Percentiles rank a stretch among this genome's conserved stretches.
Conservation (phyloP, 53 echinoderm and acorn worm species). For the Holothuria leucospilota region DNA sequence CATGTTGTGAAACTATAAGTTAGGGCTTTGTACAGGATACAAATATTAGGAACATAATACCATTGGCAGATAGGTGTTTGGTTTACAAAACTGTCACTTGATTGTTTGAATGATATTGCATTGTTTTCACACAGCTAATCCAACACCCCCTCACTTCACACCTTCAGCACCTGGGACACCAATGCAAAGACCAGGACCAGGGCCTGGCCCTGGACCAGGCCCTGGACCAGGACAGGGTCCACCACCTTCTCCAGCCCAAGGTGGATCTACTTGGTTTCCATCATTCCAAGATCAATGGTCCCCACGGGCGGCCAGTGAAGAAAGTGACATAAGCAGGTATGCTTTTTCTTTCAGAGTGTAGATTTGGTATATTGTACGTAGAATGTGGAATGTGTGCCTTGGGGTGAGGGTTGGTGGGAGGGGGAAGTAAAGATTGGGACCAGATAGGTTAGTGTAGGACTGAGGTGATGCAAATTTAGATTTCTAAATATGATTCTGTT, state of each 20-base stretch:
- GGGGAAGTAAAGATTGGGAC: no score
- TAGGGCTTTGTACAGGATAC: no score
- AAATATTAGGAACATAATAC: no score
- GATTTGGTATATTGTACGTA: no score
- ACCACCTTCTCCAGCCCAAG: neutral
- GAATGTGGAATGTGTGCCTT: no score
- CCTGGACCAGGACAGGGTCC: constrained; percentile 34
- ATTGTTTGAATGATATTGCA: neutral
- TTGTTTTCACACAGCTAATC: constrained; percentile 9
- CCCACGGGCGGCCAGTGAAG: constrained; percentile 45
- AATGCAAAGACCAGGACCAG: constrained; percentile 51
- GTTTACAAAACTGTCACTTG: neutral
- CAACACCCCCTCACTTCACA: constrained; percentile 5
- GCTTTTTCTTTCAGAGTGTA: neutral
- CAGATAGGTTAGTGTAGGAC: no score
- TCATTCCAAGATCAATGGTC: constrained; percentile 63
- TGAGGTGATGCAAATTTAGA: no score
- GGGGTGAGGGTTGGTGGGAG: no score
- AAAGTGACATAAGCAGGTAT: constrained; percentile 95
- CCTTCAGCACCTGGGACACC: constrained; percentile 32
- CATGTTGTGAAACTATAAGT: no score
- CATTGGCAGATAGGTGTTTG: no score
- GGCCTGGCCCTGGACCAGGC: constrained; percentile 24
- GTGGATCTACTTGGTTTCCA: constrained; percentile 43
- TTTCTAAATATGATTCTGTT: no score